These are phyloP conservation scores for Zeugodacus cucurbitae DNA, from an alignment of 1,140 invertebrate species.

Conservation along the genomic window DNA sequence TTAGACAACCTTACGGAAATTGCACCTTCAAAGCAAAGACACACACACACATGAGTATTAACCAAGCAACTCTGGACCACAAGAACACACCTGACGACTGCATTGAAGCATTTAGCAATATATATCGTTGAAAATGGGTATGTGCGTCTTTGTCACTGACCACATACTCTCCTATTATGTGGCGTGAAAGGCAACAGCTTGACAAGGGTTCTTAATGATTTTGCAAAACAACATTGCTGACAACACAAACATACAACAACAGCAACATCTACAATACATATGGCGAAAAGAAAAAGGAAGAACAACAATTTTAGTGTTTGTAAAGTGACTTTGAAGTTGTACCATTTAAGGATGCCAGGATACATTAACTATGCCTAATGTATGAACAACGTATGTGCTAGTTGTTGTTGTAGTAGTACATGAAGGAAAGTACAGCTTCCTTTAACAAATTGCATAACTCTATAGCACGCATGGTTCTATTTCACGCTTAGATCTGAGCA, in stretches of 20 bases:
- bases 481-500: not conserved
- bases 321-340: slow-evolving; percentile 46
- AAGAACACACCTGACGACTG: slow-evolving; percentile 23
- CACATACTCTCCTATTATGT: slow-evolving; percentile 39
- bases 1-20: not conserved
- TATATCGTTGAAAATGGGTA: not conserved
- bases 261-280: not conserved
- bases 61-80: not conserved
- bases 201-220: slow-evolving; percentile 48
- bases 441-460: not conserved
- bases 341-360: slow-evolving; percentile 41
- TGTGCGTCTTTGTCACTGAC: not conserved
- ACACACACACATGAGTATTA: not conserved
- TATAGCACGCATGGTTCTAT: not conserved
- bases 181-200: slow-evolving; percentile 43
- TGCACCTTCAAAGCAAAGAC: not conserved
- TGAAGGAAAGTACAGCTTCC: not conserved
- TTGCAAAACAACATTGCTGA: slow-evolving; percentile 19
- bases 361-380: slow-evolving; percentile 5
- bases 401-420: too few relatives aligned
- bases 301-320: slow-evolving; percentile 1
- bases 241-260: not conserved
- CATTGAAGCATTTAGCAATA: not conserved
- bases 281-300: not conserved
- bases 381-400: not conserved